Conservation (phyloP, 2,888 invertebrate species). For the Coenonympha arcania region DNA sequence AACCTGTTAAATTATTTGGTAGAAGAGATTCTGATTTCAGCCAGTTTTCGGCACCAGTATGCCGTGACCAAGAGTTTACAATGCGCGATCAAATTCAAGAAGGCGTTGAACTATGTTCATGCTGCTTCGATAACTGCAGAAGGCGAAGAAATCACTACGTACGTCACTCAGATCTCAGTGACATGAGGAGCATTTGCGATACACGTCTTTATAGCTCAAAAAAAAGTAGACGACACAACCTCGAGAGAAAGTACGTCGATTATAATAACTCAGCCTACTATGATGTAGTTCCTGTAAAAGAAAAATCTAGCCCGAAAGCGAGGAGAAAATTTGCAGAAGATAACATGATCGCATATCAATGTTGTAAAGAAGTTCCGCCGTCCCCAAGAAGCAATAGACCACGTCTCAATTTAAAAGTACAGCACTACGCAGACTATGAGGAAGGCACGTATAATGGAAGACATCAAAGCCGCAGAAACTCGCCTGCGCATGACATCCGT, state of each 20-base stretch:
- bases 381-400: constrained; percentile 58
- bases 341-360: constrained; percentile 35
- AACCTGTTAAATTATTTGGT: constrained; percentile 52
- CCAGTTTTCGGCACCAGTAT: constrained; percentile 59
- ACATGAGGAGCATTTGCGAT: constrained; percentile 54
- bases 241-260: constrained; percentile 35
- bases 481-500: background rate
- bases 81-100: constrained; percentile 38
- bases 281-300: constrained; percentile 61
- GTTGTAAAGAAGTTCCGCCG: constrained; percentile 57
- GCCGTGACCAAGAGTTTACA: constrained; percentile 52
- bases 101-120: constrained; percentile 48
- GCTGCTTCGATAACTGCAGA: constrained; percentile 39
- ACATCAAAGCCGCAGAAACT: constrained; percentile 21
- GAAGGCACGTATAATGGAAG: constrained; percentile 29
- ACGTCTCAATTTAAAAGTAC: constrained; percentile 53
- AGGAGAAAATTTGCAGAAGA: constrained; percentile 49
- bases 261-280: constrained; percentile 55
- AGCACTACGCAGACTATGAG: constrained; percentile 44
- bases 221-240: constrained; percentile 35
- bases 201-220: constrained; percentile 50
- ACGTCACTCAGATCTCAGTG: constrained; percentile 36
- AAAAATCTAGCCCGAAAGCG: constrained; percentile 58
- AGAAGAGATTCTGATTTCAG: constrained; percentile 49
- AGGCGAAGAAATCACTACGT: constrained; percentile 27